phyloP scores from a whole-genome alignment of 2,797 vertebrate species.

The Squalus acanthias region DNA sequence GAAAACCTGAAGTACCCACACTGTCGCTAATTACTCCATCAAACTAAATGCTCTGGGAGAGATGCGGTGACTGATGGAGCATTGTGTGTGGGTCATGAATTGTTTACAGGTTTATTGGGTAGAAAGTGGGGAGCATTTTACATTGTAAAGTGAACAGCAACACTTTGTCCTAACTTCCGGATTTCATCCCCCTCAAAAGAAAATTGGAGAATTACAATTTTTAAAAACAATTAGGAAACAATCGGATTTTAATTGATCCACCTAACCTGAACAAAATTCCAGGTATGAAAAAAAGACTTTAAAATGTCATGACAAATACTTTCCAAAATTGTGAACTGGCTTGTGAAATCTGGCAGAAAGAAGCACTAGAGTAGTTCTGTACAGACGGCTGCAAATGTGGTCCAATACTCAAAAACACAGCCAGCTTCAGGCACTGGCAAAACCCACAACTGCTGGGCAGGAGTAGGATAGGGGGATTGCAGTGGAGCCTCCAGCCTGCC shows the following conservation, averaged over 20 bases:
- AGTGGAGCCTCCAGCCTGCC: neutral
- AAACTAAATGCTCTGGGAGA: too few relatives aligned
- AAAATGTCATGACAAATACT: neutral
- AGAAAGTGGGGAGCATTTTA: too few relatives aligned
- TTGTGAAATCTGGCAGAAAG: neutral
- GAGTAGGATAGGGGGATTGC: neutral
- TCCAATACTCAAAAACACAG: neutral
- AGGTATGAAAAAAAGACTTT: neutral
- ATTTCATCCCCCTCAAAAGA: neutral
- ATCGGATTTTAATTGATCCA: neutral
- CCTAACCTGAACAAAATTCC: neutral
- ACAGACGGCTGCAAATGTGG: neutral
- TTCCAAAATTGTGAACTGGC: neutral
- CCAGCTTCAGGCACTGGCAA: neutral
- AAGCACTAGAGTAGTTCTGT: neutral
- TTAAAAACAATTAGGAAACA: neutral
- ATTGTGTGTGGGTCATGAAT: too few relatives aligned
- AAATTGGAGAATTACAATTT: neutral
- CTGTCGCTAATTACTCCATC: too few relatives aligned
- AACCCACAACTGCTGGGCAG: neutral
- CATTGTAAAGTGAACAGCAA: too few relatives aligned
- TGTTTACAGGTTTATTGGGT: too few relatives aligned
- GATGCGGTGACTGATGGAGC: too few relatives aligned
- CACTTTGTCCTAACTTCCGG: too few relatives aligned
- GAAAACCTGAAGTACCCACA: too few relatives aligned